phyloP scores from a whole-genome alignment of 2,797 vertebrate genomes.

The Podarcis lilfordi region DNA sequence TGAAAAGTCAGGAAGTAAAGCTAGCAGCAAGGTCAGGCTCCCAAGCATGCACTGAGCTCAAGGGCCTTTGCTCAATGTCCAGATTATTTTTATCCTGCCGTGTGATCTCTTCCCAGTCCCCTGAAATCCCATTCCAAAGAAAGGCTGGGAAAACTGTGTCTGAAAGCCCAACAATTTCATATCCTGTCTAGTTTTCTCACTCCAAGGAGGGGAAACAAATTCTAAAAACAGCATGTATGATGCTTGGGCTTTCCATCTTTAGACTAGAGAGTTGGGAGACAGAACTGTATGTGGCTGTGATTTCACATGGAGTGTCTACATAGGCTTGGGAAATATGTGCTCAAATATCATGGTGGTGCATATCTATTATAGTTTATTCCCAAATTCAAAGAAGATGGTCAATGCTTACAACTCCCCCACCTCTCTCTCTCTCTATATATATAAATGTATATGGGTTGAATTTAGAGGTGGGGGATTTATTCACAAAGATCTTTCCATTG shows the following conservation, averaged over 20 bases:
- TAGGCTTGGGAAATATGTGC: not conserved
- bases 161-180: conserved; percentile 1
- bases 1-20: conserved; percentile 24
- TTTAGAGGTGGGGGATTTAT: not conserved
- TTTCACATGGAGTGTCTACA: not conserved
- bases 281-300: rapidly evolving
- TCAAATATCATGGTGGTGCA: not conserved
- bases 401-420: too few relatives aligned
- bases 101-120: conserved; percentile 5
- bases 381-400: not conserved
- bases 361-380: rapidly evolving
- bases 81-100: not conserved
- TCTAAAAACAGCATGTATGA: conserved; percentile 44
- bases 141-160: conserved; percentile 20
- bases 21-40: conserved; percentile 20
- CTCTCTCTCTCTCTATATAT: too few relatives aligned
- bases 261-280: conserved; percentile 34
- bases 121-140: conserved; percentile 25
- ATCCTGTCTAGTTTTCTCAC: conserved; percentile 40
- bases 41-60: not conserved
- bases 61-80: not conserved
- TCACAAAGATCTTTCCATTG: not conserved
- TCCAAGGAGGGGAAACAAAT: conserved; percentile 28
- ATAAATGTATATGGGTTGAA: too few relatives aligned
- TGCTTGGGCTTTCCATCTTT: conserved; percentile 26